Evolutionary conservation across 2,113 vertebrate genomes (phyloP), one percentile per base, ranked within the genome.

Genomic region (Vidua macroura): DNA sequence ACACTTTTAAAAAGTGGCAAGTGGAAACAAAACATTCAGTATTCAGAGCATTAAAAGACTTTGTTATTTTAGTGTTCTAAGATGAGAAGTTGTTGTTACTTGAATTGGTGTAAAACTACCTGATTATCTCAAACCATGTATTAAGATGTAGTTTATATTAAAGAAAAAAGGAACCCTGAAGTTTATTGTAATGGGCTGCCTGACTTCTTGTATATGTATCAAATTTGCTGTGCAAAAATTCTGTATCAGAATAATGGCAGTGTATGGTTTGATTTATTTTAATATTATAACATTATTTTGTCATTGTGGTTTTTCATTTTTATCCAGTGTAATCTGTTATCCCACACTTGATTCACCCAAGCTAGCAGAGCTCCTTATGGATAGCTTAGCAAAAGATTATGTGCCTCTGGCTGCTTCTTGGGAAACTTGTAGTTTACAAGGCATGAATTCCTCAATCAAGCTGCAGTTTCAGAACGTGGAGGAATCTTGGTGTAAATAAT

Each of bases 171-270:
- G 95, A 97, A 95, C 82, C 64, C n/a, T 90, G 90, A 97, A 92
- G 59, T 97, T 68, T 95, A 39, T 91, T 96, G 79, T 95, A 95
- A 95, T 91, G 79, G 83, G 74, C 96, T 93, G 88, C 95, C 93
- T 93, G 93, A 97, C 95, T 96, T 95, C 95, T 88, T 96, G 97
- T 97, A 97, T 66, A 90, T 96, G 67, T 97, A 97, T 93, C 56
- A 55, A 86, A 96, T 95, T 96, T 97, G 90, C 97, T 96, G 95
- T 97, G 94, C 96, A 96, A 98, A 97, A 98, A 97, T 98, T 98
- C 98, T 98, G 97, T 98, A 98, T 98, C 98, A 98, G 98, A 98
- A 98, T 98, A 97, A 97, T 90, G 91, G 90, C 94, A 96, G 92
- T 92, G 95, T 95, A 95, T 96, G 23, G 92, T 96, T 97, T 96